phyloP scores from a whole-genome alignment of 2,113 vertebrate species.

The Phocoena sinus region DNA sequence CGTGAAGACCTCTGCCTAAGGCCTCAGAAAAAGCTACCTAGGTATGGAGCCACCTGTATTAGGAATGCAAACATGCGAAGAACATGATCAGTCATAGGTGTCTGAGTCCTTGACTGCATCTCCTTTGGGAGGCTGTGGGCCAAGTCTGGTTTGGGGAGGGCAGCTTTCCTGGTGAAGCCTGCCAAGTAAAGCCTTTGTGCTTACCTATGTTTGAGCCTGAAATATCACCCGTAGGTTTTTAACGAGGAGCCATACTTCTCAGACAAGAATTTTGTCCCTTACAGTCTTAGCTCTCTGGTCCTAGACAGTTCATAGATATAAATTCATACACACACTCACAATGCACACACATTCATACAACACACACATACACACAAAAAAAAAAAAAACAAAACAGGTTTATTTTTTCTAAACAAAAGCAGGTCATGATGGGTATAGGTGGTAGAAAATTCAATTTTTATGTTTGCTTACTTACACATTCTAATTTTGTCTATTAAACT shows the following conservation, averaged over 20 bases:
- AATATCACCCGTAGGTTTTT: not conserved
- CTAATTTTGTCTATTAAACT: not conserved
- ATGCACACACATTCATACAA: not conserved
- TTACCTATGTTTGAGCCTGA: not conserved
- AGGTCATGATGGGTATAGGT: not conserved
- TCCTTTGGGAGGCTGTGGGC: not conserved
- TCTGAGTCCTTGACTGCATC: not conserved
- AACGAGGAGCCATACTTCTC: not conserved
- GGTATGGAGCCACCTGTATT: not conserved
- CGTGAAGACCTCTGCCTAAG: not conserved
- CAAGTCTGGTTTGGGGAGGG: accelerated
- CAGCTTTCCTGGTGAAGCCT: accelerated
- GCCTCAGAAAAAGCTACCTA: not conserved
- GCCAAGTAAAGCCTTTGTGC: not conserved
- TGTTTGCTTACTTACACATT: not conserved
- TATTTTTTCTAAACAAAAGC: not conserved
- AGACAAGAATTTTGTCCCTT: not conserved
- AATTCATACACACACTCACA: not conserved
- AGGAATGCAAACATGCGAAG: not conserved
- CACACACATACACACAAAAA: not conserved
- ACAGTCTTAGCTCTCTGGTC: not conserved
- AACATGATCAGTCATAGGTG: not conserved
- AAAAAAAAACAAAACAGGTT: no score
- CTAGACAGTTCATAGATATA: not conserved
- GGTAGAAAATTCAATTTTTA: not conserved